A percentile compares a stretch with the other conserved stretches of the same genome.
Conservation (phyloP, 2,113 vertebrate species). For the Pogona vitticeps region DNA sequence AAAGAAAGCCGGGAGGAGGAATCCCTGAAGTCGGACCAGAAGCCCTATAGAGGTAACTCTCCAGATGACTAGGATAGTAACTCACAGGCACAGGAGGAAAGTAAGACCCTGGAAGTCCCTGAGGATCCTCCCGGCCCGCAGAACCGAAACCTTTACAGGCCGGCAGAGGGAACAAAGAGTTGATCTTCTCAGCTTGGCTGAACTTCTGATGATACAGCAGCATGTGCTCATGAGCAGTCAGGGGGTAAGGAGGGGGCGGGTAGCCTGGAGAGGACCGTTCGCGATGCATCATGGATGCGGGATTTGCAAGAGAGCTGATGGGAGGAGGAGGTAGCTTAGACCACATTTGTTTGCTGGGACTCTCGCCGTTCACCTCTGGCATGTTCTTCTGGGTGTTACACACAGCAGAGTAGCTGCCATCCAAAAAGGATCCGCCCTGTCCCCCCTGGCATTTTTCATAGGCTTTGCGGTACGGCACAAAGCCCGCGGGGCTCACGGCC, state of each 20-base stretch:
- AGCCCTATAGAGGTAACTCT: constrained; percentile 51
- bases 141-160: constrained; percentile 54
- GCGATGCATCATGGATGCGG: constrained; percentile 68
- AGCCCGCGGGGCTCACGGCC: accelerated
- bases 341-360: constrained; percentile 69
- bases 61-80: constrained; percentile 55
- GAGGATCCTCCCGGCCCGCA: constrained; percentile 3
- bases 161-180: constrained; percentile 38
- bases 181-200: constrained; percentile 69
- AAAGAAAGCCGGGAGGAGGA: constrained; percentile 58
- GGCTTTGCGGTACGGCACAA: constrained; percentile 46
- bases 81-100: constrained; percentile 62
- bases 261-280: constrained; percentile 72
- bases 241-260: constrained; percentile 70
- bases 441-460: constrained; percentile 59
- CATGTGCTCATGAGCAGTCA: constrained; percentile 70
- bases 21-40: constrained; percentile 28
- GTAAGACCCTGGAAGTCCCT: constrained; percentile 45
- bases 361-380: neutral
- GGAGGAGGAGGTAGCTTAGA: constrained; percentile 61
- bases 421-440: constrained; percentile 48
- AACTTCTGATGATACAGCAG: constrained; percentile 77
- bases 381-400: constrained; percentile 60
- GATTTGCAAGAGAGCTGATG: constrained; percentile 46
- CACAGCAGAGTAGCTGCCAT: constrained; percentile 62